These are phyloP conservation scores for Notodromas monacha DNA, from an alignment of 2,888 invertebrate species.

Conservation along the genomic window DNA sequence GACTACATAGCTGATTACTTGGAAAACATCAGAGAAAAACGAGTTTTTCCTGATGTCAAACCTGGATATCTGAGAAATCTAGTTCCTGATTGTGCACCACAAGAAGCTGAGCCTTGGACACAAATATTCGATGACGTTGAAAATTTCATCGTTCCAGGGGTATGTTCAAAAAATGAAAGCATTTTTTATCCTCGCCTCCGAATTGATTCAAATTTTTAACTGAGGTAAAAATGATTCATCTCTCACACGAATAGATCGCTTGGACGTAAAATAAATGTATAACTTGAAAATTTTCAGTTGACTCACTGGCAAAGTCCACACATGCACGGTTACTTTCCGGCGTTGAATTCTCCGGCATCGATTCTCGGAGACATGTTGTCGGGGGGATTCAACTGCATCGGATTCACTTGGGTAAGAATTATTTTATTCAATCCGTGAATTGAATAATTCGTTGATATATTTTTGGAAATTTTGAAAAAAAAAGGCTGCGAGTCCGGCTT, in stretches of 20 bases:
- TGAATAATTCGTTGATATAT: too few relatives aligned
- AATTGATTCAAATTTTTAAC: too few relatives aligned
- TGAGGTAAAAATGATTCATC: too few relatives aligned
- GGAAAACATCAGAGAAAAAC: slow-evolving; percentile 17
- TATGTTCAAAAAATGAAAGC: too few relatives aligned
- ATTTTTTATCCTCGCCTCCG: too few relatives aligned
- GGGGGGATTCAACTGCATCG: slow-evolving; percentile 67
- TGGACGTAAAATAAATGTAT: too few relatives aligned
- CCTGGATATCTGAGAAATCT: slow-evolving; percentile 58
- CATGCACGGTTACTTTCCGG: slow-evolving; percentile 95
- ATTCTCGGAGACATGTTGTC: slow-evolving; percentile 81
- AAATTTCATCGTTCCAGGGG: slow-evolving; percentile 62
- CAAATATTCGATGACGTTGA: slow-evolving; percentile 60
- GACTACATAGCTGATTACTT: slow-evolving; percentile 1
- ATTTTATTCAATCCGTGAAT: too few relatives aligned
- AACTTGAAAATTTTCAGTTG: too few relatives aligned
- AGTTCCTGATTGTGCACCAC: slow-evolving; percentile 50
- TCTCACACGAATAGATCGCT: too few relatives aligned
- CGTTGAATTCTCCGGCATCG: slow-evolving; percentile 69
- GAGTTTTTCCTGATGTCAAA: slow-evolving; percentile 49
- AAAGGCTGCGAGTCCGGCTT: slow-evolving; percentile 91
- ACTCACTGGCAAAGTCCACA: slow-evolving; percentile 95
- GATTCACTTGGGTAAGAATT: slow-evolving; percentile 94
- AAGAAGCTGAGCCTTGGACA: slow-evolving; percentile 47
- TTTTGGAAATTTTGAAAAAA: neutral